phyloP scores from a whole-genome alignment of 2,888 invertebrate species.

The Hanleya hanleyi region DNA sequence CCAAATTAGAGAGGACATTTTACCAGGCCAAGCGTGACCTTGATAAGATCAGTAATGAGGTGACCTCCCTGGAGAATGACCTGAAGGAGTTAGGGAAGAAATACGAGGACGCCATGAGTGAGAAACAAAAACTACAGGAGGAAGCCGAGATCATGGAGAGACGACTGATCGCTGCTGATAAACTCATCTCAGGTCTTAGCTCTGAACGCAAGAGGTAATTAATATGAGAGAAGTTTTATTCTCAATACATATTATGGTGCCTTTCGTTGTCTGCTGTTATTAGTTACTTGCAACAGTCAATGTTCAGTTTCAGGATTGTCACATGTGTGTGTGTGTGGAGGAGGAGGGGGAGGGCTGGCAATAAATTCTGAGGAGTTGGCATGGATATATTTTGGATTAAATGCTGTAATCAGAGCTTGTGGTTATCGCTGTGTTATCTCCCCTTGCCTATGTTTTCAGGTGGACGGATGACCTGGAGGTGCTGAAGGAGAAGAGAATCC shows the following conservation, averaged over 20 bases:
- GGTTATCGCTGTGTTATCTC: no score
- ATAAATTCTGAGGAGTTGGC: no score
- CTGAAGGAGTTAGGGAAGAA: slow-evolving; percentile 82
- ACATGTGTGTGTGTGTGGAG: no score
- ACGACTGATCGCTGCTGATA: slow-evolving; percentile 88
- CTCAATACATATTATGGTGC: no score
- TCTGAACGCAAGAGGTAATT: slow-evolving; percentile 85
- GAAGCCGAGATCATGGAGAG: slow-evolving; percentile 88
- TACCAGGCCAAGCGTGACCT: slow-evolving; percentile 77
- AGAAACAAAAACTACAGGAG: slow-evolving; percentile 82
- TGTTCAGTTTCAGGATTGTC: no score
- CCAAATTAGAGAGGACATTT: slow-evolving; percentile 83
- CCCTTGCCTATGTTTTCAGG: no score
- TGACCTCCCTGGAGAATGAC: slow-evolving; percentile 82
- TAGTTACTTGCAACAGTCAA: no score
- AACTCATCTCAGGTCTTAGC: slow-evolving; percentile 87
- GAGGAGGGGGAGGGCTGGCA: no score
- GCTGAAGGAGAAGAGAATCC: slow-evolving; percentile 82
- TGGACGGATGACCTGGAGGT: slow-evolving; percentile 86
- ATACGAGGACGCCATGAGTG: slow-evolving; percentile 85
- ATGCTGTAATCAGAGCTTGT: no score
- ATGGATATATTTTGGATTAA: no score
- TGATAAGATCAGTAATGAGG: slow-evolving; percentile 84
- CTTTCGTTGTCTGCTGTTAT: no score
- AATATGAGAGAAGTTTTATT: no score